A percentile compares a stretch with the other conserved stretches of the same genome.
phyloP scores from a whole-genome alignment of 2,797 vertebrate genomes.

The Cercopithecus diana region DNA sequence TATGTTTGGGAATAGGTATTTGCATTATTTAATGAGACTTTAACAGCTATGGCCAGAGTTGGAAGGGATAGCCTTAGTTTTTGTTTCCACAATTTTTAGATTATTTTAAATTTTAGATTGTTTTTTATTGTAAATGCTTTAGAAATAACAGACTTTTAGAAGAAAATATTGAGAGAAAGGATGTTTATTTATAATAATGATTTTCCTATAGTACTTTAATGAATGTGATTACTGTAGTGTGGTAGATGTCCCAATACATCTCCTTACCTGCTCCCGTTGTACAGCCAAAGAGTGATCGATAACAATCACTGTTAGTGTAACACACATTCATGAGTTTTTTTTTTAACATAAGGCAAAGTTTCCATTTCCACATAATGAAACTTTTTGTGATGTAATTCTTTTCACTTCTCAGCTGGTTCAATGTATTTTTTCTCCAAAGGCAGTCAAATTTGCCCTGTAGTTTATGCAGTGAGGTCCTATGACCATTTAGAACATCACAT shows the following conservation, averaged over 20 bases:
- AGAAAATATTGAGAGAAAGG: not conserved
- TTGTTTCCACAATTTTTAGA: not conserved
- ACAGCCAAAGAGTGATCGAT: not conserved
- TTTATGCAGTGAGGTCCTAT: not conserved
- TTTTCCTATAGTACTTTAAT: not conserved
- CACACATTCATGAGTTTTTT: not conserved
- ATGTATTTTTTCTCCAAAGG: not conserved
- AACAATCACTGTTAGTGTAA: slow-evolving; percentile 7
- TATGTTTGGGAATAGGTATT: slow-evolving; percentile 36
- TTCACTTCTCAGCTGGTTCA: slow-evolving; percentile 4
- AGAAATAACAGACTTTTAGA: not conserved
- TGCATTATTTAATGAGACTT: slow-evolving; percentile 18
- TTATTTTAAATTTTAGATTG: not conserved
- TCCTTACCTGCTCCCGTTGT: not conserved
- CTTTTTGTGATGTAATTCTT: not conserved
- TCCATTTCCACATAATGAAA: slow-evolving; percentile 23
- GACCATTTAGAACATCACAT: not conserved
- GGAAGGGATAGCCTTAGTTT: not conserved
- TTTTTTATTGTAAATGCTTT: not conserved
- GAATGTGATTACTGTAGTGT: slow-evolving; percentile 1
- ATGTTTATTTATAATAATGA: not conserved
- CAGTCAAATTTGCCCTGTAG: not conserved
- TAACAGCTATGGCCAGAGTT: not conserved
- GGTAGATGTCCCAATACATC: not conserved
- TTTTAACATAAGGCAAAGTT: slow-evolving; percentile 29